Conservation (phyloP, 2,888 invertebrate species). For the Punctoribates punctum region DNA sequence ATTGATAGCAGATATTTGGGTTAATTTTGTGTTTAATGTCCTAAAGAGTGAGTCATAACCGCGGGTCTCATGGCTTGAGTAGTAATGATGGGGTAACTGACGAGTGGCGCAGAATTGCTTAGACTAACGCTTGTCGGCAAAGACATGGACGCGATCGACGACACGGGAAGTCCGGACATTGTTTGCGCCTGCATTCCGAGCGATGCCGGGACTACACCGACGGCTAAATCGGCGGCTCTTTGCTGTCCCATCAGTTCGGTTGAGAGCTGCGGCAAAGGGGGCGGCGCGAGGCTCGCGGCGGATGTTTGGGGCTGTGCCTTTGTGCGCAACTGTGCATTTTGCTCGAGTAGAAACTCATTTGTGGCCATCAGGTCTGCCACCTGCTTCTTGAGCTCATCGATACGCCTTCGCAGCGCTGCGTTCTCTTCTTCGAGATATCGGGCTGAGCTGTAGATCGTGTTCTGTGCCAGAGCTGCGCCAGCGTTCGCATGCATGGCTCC, state of each 20-base stretch:
- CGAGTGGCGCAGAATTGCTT: conserved; percentile 38
- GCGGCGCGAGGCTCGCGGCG: background rate
- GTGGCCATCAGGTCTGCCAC: conserved; percentile 68
- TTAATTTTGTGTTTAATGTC: background rate
- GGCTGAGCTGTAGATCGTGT: conserved; percentile 36
- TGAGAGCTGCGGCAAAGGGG: conserved; percentile 20
- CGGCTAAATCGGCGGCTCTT: conserved; percentile 30
- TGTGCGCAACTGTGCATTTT: conserved; percentile 66
- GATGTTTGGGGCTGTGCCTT: conserved; percentile 7
- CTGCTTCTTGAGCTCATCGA: conserved; percentile 67
- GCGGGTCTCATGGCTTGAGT: conserved; percentile 37
- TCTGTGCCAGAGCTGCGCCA: background rate
- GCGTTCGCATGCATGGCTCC: conserved; percentile 2
- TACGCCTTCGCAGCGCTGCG: conserved; percentile 63
- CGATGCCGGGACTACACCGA: conserved; percentile 18
- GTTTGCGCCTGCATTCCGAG: conserved; percentile 31
- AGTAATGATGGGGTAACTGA: conserved; percentile 35
- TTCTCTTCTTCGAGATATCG: conserved; percentile 63
- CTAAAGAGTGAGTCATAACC: conserved; percentile 18
- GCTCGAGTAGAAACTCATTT: conserved; percentile 72
- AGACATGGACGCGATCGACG: conserved; percentile 41
- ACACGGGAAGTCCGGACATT: conserved; percentile 19
- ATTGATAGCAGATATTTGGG: background rate
- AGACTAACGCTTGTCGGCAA: conserved; percentile 39
- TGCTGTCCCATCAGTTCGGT: conserved; percentile 29